A percentile compares a stretch with the other conserved stretches of the same genome.
Evolutionary conservation across 2,888 invertebrate species (phyloP).

Genomic region (Amblyjoppa proteus): DNA sequence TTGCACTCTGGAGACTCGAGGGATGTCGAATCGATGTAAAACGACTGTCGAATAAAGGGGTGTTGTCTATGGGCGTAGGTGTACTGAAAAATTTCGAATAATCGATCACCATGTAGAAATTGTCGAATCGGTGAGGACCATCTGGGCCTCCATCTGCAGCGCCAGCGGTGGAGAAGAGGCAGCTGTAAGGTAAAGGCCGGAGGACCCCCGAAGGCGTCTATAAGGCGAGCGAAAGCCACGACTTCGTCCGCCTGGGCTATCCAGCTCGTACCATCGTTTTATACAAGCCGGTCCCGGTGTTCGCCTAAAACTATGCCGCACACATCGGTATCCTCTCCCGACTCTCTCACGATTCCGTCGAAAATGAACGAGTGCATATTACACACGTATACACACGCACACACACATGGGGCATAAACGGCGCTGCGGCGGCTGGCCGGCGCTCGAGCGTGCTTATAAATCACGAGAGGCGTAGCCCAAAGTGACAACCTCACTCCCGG

Average conservation of each 20-base stretch:
- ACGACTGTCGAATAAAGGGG: constrained; percentile 57
- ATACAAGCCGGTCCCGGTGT: constrained; percentile 52
- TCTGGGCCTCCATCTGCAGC: constrained; percentile 79
- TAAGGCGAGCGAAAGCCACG: constrained; percentile 56
- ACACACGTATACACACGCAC: constrained; percentile 12
- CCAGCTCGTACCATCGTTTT: constrained; percentile 37
- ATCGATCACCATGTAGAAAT: constrained; percentile 60
- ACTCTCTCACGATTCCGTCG: constrained; percentile 36
- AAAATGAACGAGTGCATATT: constrained; percentile 32
- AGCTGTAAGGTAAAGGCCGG: constrained; percentile 75
- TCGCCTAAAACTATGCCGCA: constrained; percentile 53
- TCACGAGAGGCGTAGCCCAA: constrained; percentile 81
- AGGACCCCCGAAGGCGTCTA: constrained; percentile 69
- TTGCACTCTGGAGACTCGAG: constrained; percentile 24
- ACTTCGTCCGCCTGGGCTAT: constrained; percentile 47
- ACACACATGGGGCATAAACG: constrained; percentile 16
- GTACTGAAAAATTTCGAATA: constrained; percentile 55
- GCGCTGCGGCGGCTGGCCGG: constrained; percentile 63
- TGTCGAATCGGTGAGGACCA: constrained; percentile 71
- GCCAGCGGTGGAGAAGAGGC: constrained; percentile 69
- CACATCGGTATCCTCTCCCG: constrained; percentile 14
- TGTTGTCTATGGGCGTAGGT: constrained; percentile 36
- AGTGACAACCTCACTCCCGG: constrained; percentile 80
- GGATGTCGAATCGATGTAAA: constrained; percentile 46
- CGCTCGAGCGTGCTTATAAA: constrained; percentile 74